phyloP scores from a whole-genome alignment of 2,113 vertebrate genomes.

The Microcebus lehilahytsara region DNA sequence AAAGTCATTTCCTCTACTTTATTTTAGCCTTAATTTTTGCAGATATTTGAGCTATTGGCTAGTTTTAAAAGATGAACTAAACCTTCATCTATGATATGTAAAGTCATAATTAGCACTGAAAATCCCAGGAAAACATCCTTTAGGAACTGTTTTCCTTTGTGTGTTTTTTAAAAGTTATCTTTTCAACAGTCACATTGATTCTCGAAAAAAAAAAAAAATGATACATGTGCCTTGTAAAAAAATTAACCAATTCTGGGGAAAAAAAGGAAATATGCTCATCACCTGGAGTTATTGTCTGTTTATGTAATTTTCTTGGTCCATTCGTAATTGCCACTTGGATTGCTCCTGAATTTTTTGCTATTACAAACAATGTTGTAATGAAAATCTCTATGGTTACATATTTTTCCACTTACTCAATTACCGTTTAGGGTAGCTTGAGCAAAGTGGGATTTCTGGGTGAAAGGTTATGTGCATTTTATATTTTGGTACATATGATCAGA shows the following conservation, averaged over 20 bases:
- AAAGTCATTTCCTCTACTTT: background rate
- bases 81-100: background rate
- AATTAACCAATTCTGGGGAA: background rate
- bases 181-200: background rate
- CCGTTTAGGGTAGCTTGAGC: background rate
- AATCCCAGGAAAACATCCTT: background rate
- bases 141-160: background rate
- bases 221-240: background rate
- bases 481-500: slow-evolving; percentile 12
- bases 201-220: background rate
- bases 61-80: background rate
- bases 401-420: background rate
- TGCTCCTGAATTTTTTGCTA: background rate
- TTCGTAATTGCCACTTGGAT: background rate
- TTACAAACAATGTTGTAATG: background rate
- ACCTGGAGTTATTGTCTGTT: background rate
- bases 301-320: background rate
- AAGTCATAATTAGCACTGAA: background rate
- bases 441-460: background rate
- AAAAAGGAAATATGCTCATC: background rate
- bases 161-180: background rate
- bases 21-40: background rate
- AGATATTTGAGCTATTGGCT: background rate
- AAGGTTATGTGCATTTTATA: background rate
- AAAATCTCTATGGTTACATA: background rate